Base-by-base conservation (phyloP, 2,888 invertebrate species). In the Masnerella sp. region DNA sequence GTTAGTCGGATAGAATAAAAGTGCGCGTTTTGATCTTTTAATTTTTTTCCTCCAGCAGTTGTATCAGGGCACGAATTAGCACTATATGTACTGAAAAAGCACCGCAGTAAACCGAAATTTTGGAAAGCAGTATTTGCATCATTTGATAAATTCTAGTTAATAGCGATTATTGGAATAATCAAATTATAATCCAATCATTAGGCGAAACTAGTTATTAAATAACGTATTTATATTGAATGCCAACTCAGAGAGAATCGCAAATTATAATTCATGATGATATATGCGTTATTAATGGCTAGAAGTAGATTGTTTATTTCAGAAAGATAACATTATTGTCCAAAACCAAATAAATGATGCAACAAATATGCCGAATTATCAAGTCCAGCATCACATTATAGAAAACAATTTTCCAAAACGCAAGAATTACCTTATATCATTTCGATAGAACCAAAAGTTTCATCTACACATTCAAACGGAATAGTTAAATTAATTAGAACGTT, bases 1-100 rank as follows among this genome's bases (percentile, higher is more conserved):
- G 30, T 40, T 42, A 49, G 38, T 56, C 47, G 36, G 56, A 32
- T 15, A 28, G 25, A 54, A 56, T 30, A 56, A 62, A 11, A 36
- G 30, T 47, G 22, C 20, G 38, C 25, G 25, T n/a, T 30, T 30
- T 7, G n/a, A 4, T 25, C 25, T 25, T 30, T 8, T 7, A 8
- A 7, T 9, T 8, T 30, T 30, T 30, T 22, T 3, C 7, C 7
- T 22, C 7, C 22, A 3, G 22, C 4, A 7, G 22, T 22, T 3
- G 3, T 22, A 22, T 22, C 22, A 2, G 11, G n/a, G n/a, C n/a
- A n/a, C n/a, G n/a, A n/a, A n/a, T n/a, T n/a, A n/a, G n/a, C n/a
- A n/a, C n/a, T n/a, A n/a, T n/a, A n/a, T n/a, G n/a, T n/a, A n/a
- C n/a, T n/a, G n/a, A n/a, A n/a, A n/a, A n/a, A n/a, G n/a, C n/a